phyloP scores from a whole-genome alignment of 1,140 invertebrate species.

The Amphibalanus amphitrite region DNA sequence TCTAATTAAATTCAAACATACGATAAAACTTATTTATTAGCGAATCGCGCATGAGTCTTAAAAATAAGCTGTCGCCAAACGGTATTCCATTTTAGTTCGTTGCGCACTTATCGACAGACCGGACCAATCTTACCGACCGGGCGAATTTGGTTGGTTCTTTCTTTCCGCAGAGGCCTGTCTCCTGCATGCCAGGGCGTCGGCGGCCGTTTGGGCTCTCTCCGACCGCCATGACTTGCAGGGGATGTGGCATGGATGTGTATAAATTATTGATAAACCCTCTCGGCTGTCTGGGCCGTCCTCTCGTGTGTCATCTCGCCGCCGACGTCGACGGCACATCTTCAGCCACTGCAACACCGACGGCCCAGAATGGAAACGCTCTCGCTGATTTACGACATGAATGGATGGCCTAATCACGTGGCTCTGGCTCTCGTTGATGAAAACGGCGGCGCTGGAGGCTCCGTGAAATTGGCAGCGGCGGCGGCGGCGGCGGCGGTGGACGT shows the following conservation, averaged over 20 bases:
- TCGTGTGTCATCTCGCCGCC: not conserved
- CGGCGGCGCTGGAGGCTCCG: not conserved
- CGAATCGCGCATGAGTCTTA: too few relatives aligned
- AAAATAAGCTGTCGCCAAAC: too few relatives aligned
- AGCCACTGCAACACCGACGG: not conserved
- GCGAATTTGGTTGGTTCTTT: too few relatives aligned
- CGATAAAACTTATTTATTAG: too few relatives aligned
- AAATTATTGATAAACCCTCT: not conserved
- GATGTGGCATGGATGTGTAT: not conserved
- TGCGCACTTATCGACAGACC: too few relatives aligned
- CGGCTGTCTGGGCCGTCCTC: not conserved
- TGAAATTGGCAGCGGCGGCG: not conserved
- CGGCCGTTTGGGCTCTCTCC: too few relatives aligned
- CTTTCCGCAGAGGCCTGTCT: too few relatives aligned
- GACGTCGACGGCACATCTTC: not conserved
- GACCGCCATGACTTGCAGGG: not conserved
- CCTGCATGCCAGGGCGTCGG: too few relatives aligned
- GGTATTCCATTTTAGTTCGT: too few relatives aligned
- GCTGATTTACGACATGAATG: not conserved
- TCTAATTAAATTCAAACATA: too few relatives aligned
- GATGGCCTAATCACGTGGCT: not conserved
- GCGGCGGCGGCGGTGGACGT: too few relatives aligned
- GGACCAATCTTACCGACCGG: too few relatives aligned
- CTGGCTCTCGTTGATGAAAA: not conserved
- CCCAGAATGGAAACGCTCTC: not conserved